These are phyloP conservation scores for Pristionchus japonicus DNA, from an alignment of 2,888 invertebrate genomes.

Conservation along the genomic window DNA sequence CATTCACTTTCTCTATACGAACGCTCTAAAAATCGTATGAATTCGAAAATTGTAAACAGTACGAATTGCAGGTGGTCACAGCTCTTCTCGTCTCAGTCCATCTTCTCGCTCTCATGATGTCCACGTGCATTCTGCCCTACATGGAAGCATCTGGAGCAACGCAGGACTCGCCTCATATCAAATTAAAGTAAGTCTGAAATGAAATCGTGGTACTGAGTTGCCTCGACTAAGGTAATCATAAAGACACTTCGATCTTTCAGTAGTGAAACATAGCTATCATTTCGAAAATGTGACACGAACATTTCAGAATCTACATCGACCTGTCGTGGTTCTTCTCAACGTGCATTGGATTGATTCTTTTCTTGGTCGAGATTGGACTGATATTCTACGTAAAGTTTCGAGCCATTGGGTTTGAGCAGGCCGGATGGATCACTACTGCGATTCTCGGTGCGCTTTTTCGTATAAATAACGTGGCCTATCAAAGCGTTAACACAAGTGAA, in stretches of 20 bases:
- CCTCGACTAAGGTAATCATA: too few relatives aligned
- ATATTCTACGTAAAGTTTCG: slow-evolving; percentile 95
- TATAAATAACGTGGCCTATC: too few relatives aligned
- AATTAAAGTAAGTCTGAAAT: slow-evolving; percentile 63
- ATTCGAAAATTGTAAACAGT: too few relatives aligned
- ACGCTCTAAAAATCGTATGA: too few relatives aligned
- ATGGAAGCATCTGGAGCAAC: slow-evolving; percentile 93
- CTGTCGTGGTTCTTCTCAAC: slow-evolving; percentile 95
- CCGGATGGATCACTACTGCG: slow-evolving; percentile 84
- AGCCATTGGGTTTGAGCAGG: slow-evolving; percentile 78
- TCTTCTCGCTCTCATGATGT: slow-evolving; percentile 94
- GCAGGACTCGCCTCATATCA: slow-evolving; percentile 78
- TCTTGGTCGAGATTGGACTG: slow-evolving; percentile 91
- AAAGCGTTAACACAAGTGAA: background rate
- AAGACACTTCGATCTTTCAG: too few relatives aligned
- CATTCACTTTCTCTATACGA: too few relatives aligned
- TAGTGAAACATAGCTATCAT: too few relatives aligned
- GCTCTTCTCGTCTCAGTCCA: slow-evolving; percentile 93
- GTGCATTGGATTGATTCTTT: slow-evolving; percentile 86
- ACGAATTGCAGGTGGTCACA: slow-evolving; percentile 78
- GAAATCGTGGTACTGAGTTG: too few relatives aligned
- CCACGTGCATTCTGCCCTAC: slow-evolving; percentile 92
- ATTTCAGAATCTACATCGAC: slow-evolving; percentile 83
- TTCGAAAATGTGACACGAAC: background rate
- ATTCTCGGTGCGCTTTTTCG: slow-evolving; percentile 81